Conservation (phyloP, 2,113 vertebrate species). For the Rhinopomastus cyanomelas region DNA sequence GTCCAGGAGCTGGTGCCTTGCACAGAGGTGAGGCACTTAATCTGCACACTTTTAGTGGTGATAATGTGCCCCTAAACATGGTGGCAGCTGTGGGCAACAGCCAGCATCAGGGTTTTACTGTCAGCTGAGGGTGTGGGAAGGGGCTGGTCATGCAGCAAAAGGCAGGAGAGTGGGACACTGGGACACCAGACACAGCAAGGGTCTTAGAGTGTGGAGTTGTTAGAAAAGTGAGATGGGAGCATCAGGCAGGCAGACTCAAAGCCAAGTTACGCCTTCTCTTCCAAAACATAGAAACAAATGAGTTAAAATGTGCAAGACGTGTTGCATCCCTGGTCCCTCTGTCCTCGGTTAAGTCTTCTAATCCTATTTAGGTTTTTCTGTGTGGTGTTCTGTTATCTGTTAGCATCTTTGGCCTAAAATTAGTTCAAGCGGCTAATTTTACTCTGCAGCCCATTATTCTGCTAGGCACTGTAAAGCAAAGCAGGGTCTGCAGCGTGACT, state of each 20-base stretch:
- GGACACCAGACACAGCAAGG: neutral
- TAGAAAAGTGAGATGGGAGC: neutral
- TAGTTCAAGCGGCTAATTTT: neutral
- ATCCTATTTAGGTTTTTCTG: neutral
- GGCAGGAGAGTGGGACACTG: neutral
- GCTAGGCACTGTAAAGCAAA: neutral
- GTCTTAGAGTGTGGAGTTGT: neutral
- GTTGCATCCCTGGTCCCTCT: neutral
- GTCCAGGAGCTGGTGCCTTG: neutral
- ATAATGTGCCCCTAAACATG: accelerated
- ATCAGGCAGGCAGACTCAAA: neutral
- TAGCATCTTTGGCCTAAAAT: neutral
- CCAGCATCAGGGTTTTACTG: neutral
- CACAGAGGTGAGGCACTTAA: neutral
- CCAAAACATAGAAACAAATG: neutral
- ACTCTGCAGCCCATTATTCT: neutral
- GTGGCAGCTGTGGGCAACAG: neutral
- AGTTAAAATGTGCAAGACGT: neutral
- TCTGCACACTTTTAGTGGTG: neutral
- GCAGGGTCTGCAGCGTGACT: neutral
- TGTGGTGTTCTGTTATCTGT: neutral
- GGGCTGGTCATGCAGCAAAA: neutral
- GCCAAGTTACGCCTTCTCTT: neutral
- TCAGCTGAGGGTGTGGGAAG: neutral
- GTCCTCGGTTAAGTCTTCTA: neutral